Evolutionary conservation across 1,140 invertebrate genomes (phyloP).

Genomic region (Drosophila sucinea): DNA sequence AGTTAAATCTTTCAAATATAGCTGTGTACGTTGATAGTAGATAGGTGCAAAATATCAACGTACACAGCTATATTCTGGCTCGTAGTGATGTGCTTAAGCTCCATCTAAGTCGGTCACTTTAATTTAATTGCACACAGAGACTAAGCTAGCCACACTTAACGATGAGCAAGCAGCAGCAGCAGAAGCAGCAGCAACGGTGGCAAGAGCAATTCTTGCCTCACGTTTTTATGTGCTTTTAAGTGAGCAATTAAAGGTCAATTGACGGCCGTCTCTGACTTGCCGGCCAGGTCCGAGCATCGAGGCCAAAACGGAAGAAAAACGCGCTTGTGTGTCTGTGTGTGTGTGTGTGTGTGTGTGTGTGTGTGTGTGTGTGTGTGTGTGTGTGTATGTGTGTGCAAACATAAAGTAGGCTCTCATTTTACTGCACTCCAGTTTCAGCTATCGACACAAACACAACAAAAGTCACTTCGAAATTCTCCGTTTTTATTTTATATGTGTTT

Average conservation of each 20-base stretch:
- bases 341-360: too few relatives aligned
- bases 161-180: conserved; percentile 1
- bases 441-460: neutral
- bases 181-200: neutral
- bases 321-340: too few relatives aligned
- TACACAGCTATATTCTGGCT: neutral
- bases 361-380: neutral
- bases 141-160: conserved; percentile 53
- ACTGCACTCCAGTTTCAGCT: neutral
- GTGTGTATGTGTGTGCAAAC: conserved; percentile 9
- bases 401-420: conserved; percentile 9
- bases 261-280: conserved; percentile 35
- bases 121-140: conserved; percentile 55
- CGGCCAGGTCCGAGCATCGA: neutral
- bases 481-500: neutral
- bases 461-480: neutral
- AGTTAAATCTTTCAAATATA: neutral
- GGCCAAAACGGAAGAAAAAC: too few relatives aligned
- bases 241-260: conserved; percentile 80
- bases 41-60: neutral
- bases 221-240: conserved; percentile 80
- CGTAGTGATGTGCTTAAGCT: conserved; percentile 34
- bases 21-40: too few relatives aligned
- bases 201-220: conserved; percentile 33
- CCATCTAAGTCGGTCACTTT: conserved; percentile 60